Evolutionary conservation across 2,797 vertebrate genomes (phyloP), one percentile per base, ranked within the genome.

Genomic region (Tamandua tetradactyla): DNA sequence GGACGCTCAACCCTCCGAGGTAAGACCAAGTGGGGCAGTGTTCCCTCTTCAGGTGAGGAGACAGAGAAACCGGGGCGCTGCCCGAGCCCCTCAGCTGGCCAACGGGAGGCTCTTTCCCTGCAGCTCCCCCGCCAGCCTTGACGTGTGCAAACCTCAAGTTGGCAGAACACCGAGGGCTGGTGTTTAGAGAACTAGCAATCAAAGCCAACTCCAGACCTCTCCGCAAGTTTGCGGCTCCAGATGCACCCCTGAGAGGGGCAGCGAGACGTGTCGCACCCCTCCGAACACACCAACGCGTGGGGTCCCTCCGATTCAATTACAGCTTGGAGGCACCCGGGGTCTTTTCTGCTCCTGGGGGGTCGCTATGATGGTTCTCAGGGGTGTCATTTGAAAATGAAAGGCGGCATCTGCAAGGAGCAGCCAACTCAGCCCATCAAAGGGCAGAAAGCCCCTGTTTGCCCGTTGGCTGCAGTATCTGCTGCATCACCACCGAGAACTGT

Each of bases 301-400:
- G 71, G 72, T 55, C 57, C 37, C 47, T 7, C 8, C n/a, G 0
- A 10, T 1, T 27, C 12, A 2, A 3, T 1, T 4, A 59, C 27
- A 57, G 0, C 6, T 32, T 2, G 2, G 5, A 18, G 42, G 42
- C 11, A 11, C 23, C 57, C 30, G 17, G 17, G 3, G 27, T 10
- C 40, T 69, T 68, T 42, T 23, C 49, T 78, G 52, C 4, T 20
- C 27, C 25, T 20, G 32, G 5, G 49, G 49, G 32, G 30, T 13
- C 47, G 20, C 30, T 15, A 57, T 72, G 61, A 44, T 80, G 32
- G 32, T 22, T 47, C 35, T 10, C 14, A 55, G 10, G 32, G 64
- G 18, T n/a, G 44, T 22, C 66, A 37, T 74, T 82, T 20, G 47
- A 52, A 87, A 62, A 25, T 25, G 17, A 42, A 47, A 42, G 37